Evolutionary conservation across 92 coral and sea anemone genomes (phyloP), one percentile per base, ranked within the genome.

Genomic region (Umimayanthus chanpuru): DNA sequence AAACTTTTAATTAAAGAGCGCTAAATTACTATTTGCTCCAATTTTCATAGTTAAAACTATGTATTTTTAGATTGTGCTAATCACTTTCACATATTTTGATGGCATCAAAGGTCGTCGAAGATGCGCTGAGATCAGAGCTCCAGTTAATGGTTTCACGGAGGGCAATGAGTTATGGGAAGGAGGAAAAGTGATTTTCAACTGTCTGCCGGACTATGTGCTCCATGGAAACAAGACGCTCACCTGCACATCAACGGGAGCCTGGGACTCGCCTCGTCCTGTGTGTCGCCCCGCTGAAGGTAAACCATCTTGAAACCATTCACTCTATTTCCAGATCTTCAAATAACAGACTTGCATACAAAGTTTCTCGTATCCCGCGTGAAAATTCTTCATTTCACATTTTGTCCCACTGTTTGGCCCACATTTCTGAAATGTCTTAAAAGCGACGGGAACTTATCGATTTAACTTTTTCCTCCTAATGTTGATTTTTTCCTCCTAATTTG

Each of bases 271-370:
- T 1, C 40, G 18, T 71, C 76, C 76, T 26, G 40, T 71, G 9
- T 71, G 76, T 71, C 32, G 76, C 39, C 12, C 18, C 36, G 38
- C 76, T 71, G 76, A 71, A 71, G 76, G 76, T 71, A 71, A 71
- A 71, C 65, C 65, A 56, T 20, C 65, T 56, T 47, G 50, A 47
- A 7, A 47, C 50, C 50, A 47, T 53, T 53, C 20, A 11, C 16
- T 53, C 18, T 3, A 53, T 53, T 53, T 3, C 58, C 58, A 53
- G 58, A 18, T 53, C 16, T 9, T 44, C 9, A 44, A 5, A 44
- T 1, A 44, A 44, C 49, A 44, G 9, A 44, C 49, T 6, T 44
- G 36, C 36, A 32, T 44, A 3, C 58, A 53, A 53, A 10, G 58
- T 10, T 0, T 53, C 68, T 26, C 3, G 66, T 9, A 18, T 61